These are phyloP conservation scores for Montipora capricornis DNA, from an alignment of 64 coral and sea anemone species.

Conservation along the genomic window DNA sequence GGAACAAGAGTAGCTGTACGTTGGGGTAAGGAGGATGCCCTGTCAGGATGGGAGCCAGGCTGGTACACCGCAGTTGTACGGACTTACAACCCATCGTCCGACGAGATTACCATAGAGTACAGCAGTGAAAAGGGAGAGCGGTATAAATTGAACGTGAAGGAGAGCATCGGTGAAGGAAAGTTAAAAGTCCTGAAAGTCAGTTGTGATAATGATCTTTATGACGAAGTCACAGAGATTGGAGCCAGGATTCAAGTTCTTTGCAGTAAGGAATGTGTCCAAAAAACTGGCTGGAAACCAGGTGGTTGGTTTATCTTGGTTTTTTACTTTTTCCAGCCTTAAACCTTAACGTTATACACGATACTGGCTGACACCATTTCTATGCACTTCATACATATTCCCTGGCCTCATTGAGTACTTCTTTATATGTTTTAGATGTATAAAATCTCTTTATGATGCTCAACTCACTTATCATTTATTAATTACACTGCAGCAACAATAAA, in stretches of 20 bases:
- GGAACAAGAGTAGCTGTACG: neutral
- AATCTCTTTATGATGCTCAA: too few species aligned
- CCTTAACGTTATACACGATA: too few species aligned
- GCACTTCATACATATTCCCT: too few species aligned
- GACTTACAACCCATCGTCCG: neutral
- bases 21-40: conserved; percentile 23
- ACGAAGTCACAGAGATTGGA: conserved; percentile 2
- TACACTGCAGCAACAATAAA: too few species aligned
- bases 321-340: too few species aligned
- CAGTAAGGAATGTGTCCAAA: conserved; percentile 20
- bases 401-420: too few species aligned
- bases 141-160: neutral
- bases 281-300: conserved; percentile 17
- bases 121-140: neutral
- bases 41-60: neutral
- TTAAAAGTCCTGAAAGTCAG: neutral
- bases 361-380: too few species aligned
- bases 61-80: conserved; percentile 11
- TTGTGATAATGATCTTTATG: neutral
- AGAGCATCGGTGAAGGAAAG: neutral
- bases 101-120: neutral
- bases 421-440: too few species aligned
- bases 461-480: too few species aligned
- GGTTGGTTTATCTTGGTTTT: neutral
- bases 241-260: neutral